These are phyloP conservation scores for Periphyllus acericola DNA, from an alignment of 2,888 invertebrate genomes.

Conservation along the genomic window DNA sequence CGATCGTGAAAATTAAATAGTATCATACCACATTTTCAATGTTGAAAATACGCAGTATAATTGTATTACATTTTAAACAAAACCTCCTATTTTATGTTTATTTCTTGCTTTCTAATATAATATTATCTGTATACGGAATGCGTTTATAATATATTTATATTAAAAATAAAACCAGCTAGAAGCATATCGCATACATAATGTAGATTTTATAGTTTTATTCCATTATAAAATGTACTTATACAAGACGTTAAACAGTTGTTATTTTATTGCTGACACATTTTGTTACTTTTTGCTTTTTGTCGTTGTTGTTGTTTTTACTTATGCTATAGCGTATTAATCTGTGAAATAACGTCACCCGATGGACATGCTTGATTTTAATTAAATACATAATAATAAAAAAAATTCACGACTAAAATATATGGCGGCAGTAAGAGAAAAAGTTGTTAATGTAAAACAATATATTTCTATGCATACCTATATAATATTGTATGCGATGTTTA, in stretches of 20 bases:
- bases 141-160: not conserved
- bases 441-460: not conserved
- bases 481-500: not conserved
- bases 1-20: not conserved
- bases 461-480: not conserved
- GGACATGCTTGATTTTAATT: not conserved
- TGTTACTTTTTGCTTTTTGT: not conserved
- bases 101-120: not conserved
- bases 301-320: not conserved
- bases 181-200: not conserved
- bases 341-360: not conserved
- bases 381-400: not conserved
- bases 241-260: not conserved
- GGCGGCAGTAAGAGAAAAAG: constrained; percentile 4
- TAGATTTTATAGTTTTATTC: constrained; percentile 6
- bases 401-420: not conserved
- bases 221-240: not conserved
- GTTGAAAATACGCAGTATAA: not conserved
- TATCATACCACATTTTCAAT: not conserved
- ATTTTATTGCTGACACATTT: not conserved
- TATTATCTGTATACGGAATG: not conserved
- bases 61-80: not conserved
- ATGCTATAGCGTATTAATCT: not conserved
- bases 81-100: not conserved
- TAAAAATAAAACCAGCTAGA: not conserved